Percentiles rank a stretch among this genome's conserved stretches.
phyloP scores from a whole-genome alignment of 2,888 invertebrate genomes.

The Calephelis perditalis region DNA sequence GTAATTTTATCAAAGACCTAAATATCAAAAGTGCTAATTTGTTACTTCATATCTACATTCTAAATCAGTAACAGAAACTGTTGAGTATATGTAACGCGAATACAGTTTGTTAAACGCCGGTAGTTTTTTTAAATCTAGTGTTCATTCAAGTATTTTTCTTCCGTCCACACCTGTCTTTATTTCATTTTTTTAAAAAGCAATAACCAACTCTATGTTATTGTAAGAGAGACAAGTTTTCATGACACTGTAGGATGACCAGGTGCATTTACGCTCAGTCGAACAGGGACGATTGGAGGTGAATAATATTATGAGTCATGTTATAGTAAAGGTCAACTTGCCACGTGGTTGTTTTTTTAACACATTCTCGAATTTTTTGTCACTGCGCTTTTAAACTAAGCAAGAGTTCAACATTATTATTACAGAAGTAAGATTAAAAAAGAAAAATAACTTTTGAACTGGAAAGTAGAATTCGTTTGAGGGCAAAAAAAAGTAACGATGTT shows the following conservation, averaged over 20 bases:
- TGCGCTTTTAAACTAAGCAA: no score
- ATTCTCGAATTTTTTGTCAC: background rate
- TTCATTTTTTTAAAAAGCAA: conserved; percentile 6
- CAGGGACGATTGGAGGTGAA: conserved; percentile 44
- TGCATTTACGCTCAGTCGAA: conserved; percentile 58
- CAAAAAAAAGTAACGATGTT: no score
- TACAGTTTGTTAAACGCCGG: no score
- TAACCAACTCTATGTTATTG: background rate
- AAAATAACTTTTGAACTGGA: no score
- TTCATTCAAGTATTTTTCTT: conserved; percentile 26
- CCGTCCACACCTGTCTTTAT: conserved; percentile 27
- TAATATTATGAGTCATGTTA: conserved; percentile 42
- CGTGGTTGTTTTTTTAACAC: conserved; percentile 50
- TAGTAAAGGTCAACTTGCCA: conserved; percentile 48
- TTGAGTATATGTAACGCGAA: no score
- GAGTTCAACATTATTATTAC: no score
- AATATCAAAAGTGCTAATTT: no score
- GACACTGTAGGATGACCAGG: conserved; percentile 44
- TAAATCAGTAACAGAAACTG: background rate
- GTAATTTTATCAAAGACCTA: no score
- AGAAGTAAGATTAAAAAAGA: no score
- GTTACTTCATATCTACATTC: conserved; percentile 7
- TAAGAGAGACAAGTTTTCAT: conserved; percentile 17
- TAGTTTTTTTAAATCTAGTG: conserved; percentile 20
- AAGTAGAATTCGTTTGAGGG: no score